phyloP scores from a whole-genome alignment of 2,797 vertebrate species.

The Siniperca scherzeri region DNA sequence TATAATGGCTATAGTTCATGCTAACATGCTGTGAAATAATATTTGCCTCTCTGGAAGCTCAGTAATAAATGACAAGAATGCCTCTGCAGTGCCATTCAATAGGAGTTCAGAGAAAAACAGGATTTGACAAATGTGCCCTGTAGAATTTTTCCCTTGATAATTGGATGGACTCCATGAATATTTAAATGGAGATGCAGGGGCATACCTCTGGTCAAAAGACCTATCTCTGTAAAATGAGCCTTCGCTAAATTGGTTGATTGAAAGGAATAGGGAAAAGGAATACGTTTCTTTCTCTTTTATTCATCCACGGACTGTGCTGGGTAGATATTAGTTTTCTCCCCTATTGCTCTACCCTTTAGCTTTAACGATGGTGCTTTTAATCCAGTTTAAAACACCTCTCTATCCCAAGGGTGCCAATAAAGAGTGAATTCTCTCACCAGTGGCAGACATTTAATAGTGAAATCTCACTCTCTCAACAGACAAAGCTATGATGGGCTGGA shows the following conservation, averaged over 20 bases:
- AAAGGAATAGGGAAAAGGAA: slow-evolving; percentile 30
- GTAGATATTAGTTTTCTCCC: slow-evolving; percentile 62
- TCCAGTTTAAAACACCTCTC: slow-evolving; percentile 62
- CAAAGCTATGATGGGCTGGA: slow-evolving; percentile 95
- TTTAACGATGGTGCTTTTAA: slow-evolving; percentile 61
- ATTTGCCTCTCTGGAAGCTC: slow-evolving; percentile 37
- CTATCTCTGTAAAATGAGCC: slow-evolving; percentile 52
- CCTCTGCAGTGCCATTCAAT: slow-evolving; percentile 30
- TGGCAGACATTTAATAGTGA: slow-evolving; percentile 53
- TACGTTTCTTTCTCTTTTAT: slow-evolving; percentile 18
- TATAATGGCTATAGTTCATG: slow-evolving; percentile 30
- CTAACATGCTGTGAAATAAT: slow-evolving; percentile 34
- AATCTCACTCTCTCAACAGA: slow-evolving; percentile 82
- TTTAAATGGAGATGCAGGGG: slow-evolving; percentile 57
- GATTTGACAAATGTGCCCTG: slow-evolving; percentile 56
- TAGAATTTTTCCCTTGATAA: slow-evolving; percentile 48
- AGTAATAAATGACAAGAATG: slow-evolving; percentile 36
- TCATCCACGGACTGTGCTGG: slow-evolving; percentile 48
- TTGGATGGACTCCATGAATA: slow-evolving; percentile 60
- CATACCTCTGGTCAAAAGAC: slow-evolving; percentile 66
- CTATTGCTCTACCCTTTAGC: slow-evolving; percentile 56
- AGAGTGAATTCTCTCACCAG: slow-evolving; percentile 52
- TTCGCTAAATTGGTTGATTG: slow-evolving; percentile 66
- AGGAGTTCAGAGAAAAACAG: slow-evolving; percentile 40
- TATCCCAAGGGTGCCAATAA: slow-evolving; percentile 62